Conservation (phyloP, 2,797 vertebrate genomes). For the Rachycentron canadum region DNA sequence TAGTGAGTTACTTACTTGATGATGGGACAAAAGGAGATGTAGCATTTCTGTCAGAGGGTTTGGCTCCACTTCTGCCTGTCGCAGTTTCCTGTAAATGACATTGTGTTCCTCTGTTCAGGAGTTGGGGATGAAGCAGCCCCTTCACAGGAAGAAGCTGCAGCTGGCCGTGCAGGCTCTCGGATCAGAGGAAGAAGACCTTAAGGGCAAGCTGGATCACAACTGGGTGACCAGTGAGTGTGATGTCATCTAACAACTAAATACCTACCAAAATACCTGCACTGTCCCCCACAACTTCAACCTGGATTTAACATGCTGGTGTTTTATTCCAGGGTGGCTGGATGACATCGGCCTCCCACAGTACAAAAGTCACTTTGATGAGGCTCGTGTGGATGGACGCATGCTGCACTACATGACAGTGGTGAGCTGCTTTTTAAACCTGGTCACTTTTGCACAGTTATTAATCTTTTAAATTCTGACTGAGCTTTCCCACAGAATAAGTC, state of each 20-base stretch:
- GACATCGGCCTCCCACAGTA: conserved; percentile 99
- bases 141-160: conserved; percentile 97
- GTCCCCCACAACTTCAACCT: fast-evolving
- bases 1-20: neutral
- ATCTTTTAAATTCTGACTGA: neutral
- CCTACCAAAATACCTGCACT: fast-evolving
- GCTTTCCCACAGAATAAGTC: conserved; percentile 2
- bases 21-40: neutral
- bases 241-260: fast-evolving
- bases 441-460: neutral
- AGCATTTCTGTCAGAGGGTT: neutral
- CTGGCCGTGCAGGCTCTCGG: conserved; percentile 92
- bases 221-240: conserved; percentile 95
- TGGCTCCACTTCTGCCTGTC: neutral
- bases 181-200: conserved; percentile 90
- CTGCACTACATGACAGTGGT: conserved; percentile 96
- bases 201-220: conserved; percentile 93
- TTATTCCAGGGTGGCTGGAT: conserved; percentile 92
- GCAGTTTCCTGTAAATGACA: neutral
- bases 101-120: conserved; percentile 83
- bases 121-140: conserved; percentile 91
- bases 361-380: conserved; percentile 97
- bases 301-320: neutral
- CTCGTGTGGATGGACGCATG: conserved; percentile 93
- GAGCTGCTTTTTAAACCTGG: conserved; percentile 67